Conservation (phyloP, 2,888 invertebrate species). For the Epirrhoe alternata region DNA sequence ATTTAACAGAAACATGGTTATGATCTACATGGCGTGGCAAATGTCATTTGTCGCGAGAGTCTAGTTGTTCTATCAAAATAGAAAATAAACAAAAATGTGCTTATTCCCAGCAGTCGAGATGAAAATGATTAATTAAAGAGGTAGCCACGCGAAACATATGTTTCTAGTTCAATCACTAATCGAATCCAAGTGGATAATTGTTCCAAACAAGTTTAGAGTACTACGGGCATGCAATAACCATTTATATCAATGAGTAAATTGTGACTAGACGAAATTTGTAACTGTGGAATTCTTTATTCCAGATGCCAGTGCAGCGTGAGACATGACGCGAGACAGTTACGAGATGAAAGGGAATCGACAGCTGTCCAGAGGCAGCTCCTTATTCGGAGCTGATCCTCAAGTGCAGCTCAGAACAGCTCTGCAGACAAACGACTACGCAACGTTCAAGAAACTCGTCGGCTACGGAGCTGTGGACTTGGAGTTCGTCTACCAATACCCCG, state of each 20-base stretch:
- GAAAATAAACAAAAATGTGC: too few relatives aligned
- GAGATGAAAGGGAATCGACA: slow-evolving; percentile 75
- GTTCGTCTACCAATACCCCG: slow-evolving; percentile 83
- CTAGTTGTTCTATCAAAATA: too few relatives aligned
- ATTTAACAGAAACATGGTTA: too few relatives aligned
- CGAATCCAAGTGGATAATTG: slow-evolving; percentile 67
- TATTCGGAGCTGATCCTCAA: slow-evolving; percentile 79
- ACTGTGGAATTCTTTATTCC: slow-evolving; percentile 59
- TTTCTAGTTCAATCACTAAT: slow-evolving; percentile 56
- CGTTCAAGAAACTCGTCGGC: slow-evolving; percentile 80
- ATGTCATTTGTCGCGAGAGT: too few relatives aligned
- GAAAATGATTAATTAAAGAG: slow-evolving; percentile 24
- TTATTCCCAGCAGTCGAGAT: background rate
- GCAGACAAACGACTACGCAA: slow-evolving; percentile 77
- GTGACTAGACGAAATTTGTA: slow-evolving; percentile 54
- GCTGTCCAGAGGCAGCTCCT: slow-evolving; percentile 72
- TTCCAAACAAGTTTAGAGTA: slow-evolving; percentile 56
- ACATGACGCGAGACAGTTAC: slow-evolving; percentile 77
- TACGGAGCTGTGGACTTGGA: slow-evolving; percentile 81
- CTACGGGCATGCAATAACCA: slow-evolving; percentile 56
- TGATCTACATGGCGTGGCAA: too few relatives aligned
- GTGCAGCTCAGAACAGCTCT: slow-evolving; percentile 81
- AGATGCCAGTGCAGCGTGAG: slow-evolving; percentile 75
- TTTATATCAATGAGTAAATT: slow-evolving; percentile 67
- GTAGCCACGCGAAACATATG: slow-evolving; percentile 53